These are phyloP conservation scores for Eupsittula cactorum DNA, from an alignment of 2,113 vertebrate genomes.

Conservation along the genomic window DNA sequence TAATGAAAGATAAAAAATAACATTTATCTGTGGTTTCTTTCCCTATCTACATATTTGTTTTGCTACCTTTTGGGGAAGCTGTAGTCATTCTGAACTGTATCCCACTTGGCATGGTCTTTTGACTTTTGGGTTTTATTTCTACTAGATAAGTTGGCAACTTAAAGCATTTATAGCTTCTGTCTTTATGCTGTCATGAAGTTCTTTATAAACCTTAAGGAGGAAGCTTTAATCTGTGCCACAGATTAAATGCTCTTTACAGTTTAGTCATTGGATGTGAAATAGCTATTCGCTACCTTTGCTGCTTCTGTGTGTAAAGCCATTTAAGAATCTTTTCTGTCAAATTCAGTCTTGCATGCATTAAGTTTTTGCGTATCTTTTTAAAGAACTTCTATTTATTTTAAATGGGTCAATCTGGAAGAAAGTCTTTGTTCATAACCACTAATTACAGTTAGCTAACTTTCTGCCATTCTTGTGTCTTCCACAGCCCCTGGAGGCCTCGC, in stretches of 20 bases:
- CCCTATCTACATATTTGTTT: background rate
- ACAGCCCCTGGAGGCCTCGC: background rate
- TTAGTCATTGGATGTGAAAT: background rate
- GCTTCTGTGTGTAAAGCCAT: background rate
- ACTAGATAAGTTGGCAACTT: background rate
- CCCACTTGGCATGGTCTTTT: background rate
- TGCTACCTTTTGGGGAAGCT: background rate
- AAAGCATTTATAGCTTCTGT: background rate
- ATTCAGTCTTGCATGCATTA: background rate
- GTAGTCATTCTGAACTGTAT: background rate
- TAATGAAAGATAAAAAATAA: background rate
- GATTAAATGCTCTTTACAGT: background rate
- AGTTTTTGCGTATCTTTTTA: constrained; percentile 11
- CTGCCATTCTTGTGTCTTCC: constrained; percentile 9
- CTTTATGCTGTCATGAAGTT: background rate
- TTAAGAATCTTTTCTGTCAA: background rate
- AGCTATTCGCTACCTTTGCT: background rate
- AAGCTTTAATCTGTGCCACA: background rate
- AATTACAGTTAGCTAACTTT: constrained; percentile 53
- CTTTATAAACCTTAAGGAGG: background rate
- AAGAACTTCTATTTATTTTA: constrained; percentile 50
- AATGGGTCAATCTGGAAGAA: constrained; percentile 43
- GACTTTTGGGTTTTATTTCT: background rate
- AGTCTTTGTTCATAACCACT: constrained; percentile 33
- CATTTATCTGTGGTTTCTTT: background rate